Evolutionary conservation across 2,797 vertebrate genomes (phyloP).

Genomic region (Botia kubotai): DNA sequence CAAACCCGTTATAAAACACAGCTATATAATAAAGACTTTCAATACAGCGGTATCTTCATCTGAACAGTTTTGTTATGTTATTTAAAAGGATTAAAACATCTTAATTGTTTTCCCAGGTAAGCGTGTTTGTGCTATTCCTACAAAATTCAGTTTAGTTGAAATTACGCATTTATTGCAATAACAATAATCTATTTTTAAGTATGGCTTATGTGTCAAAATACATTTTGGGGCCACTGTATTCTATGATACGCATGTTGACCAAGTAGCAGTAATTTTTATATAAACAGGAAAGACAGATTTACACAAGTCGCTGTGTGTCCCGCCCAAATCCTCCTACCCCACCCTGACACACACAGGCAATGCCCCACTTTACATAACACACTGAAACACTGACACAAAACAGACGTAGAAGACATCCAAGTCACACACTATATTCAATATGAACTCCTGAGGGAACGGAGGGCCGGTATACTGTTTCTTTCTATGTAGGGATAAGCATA

Average conservation of each 20-base stretch:
- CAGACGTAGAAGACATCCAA: not conserved
- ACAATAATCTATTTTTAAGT: not conserved
- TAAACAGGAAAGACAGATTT: slow-evolving; percentile 58
- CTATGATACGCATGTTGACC: slow-evolving; percentile 6
- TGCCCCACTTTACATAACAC: slow-evolving; percentile 29
- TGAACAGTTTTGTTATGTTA: too few relatives aligned
- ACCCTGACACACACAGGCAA: slow-evolving; percentile 26
- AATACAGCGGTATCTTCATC: too few relatives aligned
- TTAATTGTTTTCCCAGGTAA: not conserved
- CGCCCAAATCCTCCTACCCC: slow-evolving; percentile 44
- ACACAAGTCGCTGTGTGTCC: slow-evolving; percentile 44
- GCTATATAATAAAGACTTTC: too few relatives aligned
- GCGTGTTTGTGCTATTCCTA: too few relatives aligned
- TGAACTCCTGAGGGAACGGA: too few relatives aligned
- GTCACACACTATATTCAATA: not conserved
- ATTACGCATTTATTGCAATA: too few relatives aligned
- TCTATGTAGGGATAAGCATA: too few relatives aligned
- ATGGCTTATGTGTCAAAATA: not conserved
- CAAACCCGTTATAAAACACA: too few relatives aligned
- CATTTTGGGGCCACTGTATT: not conserved
- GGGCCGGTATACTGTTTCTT: too few relatives aligned
- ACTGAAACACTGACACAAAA: slow-evolving; percentile 23
- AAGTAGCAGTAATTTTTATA: slow-evolving; percentile 36
- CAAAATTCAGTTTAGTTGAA: too few relatives aligned
- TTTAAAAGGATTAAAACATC: not conserved